phyloP scores from a whole-genome alignment of 2,113 vertebrate genomes.

The Gorsachius goisagi region DNA sequence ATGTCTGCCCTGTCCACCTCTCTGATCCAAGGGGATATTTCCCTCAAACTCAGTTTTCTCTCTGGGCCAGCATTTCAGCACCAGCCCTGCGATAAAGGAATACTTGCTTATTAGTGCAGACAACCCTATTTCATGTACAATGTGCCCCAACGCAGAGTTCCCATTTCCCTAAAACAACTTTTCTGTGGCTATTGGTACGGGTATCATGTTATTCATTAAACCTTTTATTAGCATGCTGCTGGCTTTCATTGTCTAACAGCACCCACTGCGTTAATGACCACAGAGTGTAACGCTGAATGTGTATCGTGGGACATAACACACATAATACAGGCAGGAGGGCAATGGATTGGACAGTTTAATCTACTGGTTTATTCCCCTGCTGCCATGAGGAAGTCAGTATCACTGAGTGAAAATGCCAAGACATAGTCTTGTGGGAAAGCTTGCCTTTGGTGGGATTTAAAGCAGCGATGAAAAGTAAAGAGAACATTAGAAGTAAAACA shows the following conservation, averaged over 20 bases:
- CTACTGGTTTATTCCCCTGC: background rate
- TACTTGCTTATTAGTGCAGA: background rate
- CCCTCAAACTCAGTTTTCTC: background rate
- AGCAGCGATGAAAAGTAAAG: background rate
- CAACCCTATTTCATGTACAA: background rate
- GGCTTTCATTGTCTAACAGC: constrained; percentile 15
- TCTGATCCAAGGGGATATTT: background rate
- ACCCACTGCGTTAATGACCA: background rate
- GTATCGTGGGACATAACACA: background rate
- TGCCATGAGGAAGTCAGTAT: background rate
- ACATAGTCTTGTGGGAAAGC: background rate
- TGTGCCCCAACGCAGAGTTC: background rate
- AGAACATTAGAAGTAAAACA: background rate
- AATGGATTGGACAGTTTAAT: constrained; percentile 6
- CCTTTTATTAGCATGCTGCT: constrained; percentile 5
- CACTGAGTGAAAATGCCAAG: background rate
- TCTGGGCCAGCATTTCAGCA: accelerated
- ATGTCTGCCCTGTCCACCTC: background rate
- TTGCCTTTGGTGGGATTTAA: background rate
- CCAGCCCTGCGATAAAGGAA: background rate
- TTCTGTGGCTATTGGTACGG: background rate
- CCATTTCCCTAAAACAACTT: background rate
- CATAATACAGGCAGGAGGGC: constrained; percentile 3
- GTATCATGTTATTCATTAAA: background rate
- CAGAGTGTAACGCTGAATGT: background rate